Base-by-base conservation (phyloP, 2,888 invertebrate species). In the Neocrepidodera transversa region DNA sequence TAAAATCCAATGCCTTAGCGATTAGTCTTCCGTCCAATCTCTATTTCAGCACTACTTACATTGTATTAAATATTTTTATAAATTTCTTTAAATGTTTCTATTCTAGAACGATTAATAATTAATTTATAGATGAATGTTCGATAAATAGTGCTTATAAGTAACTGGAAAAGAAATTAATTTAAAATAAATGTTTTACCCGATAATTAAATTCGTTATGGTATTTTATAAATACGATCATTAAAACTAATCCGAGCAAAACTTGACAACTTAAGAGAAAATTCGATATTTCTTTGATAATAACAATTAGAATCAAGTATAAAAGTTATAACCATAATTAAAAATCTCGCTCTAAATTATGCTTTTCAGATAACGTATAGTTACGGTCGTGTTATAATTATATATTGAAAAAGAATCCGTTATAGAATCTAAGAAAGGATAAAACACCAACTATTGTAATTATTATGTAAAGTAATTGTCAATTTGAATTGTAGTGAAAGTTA, bases 251-350 rank as follows among this genome's bases (percentile, higher is more conserved):
- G 26, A 45, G 45, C 45, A 26, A 45, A 45, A 13, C 45, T 45
- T 43, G 11, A 23, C 43, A 10, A 20, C 3, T 17, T 42, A 42
- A 42, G 45, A 26, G 45, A 45, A 45, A 45, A 45, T 45, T 45
- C 26, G 45, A 45, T 8, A 45, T 14, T 10, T 13, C 6, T 11
- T 26, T 45, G 28, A 45, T 45, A 28, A 45, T 28, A 23, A 45
- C 26, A 26, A 45, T 45, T 45, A 45, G 13, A 45, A 23, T 1
- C 45, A 2, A 45, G 26, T 26, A 28, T 45, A 45, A 45, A 45
- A 45, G 48, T 52, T 52, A 42, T 47, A 48, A 52, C 32, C 52
- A 23, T 48, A 58, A 58, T 58, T 58, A 58, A 58, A 58, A 58
- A 58, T 26, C 11, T 26, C 13, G 20, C 10, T 45, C 28, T 28